Percentiles rank a stretch among this genome's conserved stretches.
These are phyloP conservation scores for Thunnus maccoyii DNA, from an alignment of 2,113 vertebrate genomes.

Conservation along the genomic window DNA sequence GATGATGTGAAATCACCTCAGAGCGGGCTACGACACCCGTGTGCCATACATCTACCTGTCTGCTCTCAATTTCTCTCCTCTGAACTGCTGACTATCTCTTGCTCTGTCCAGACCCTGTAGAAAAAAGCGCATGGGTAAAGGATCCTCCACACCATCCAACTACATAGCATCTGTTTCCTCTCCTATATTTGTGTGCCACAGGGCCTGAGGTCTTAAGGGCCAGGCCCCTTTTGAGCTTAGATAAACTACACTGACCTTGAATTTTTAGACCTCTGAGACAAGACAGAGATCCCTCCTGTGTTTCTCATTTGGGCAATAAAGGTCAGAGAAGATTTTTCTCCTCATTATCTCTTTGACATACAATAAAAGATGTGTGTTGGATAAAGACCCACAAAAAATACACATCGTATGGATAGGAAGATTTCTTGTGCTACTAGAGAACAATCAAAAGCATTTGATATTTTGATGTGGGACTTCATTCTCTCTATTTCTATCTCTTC, in stretches of 20 bases:
- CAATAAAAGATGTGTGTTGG: neutral
- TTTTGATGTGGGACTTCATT: constrained; percentile 13
- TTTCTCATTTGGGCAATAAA: constrained; percentile 18
- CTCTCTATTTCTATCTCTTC: constrained; percentile 4
- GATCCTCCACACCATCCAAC: neutral
- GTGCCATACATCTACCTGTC: constrained; percentile 43
- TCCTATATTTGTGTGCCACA: neutral
- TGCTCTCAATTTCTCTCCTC: constrained; percentile 39
- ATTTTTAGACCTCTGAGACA: constrained; percentile 23
- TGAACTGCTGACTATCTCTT: constrained; percentile 64
- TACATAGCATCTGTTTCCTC: neutral
- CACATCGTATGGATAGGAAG: neutral
- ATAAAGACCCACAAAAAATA: constrained; percentile 28
- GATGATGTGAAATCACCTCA: constrained; percentile 60
- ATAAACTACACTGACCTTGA: constrained; percentile 48
- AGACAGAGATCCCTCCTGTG: constrained; percentile 2
- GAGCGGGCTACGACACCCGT: constrained; percentile 24
- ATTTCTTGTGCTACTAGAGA: neutral
- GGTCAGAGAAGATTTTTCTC: constrained; percentile 17
- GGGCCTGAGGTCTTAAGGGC: constrained; percentile 25
- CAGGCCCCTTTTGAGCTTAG: constrained; percentile 13
- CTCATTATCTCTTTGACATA: constrained; percentile 15
- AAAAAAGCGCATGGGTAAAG: constrained; percentile 24
- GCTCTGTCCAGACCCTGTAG: constrained; percentile 30
- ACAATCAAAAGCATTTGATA: constrained; percentile 20